A percentile compares a stretch with the other conserved stretches of the same genome.
phyloP scores from a whole-genome alignment of 2,888 invertebrate species.

The Megastigmus dorsalis region DNA sequence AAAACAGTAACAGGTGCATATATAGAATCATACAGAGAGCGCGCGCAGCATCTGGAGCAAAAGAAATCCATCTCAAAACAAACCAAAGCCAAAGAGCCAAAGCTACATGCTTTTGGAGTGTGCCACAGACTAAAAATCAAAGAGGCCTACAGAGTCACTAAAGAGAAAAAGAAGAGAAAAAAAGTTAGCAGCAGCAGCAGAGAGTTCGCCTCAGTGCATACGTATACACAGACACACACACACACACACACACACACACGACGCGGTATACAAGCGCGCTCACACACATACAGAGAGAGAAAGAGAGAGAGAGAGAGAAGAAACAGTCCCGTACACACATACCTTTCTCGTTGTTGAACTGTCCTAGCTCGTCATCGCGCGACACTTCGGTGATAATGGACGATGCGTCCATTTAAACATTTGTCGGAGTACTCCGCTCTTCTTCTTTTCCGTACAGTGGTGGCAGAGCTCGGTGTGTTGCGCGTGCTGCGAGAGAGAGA shows the following conservation, averaged over 20 bases:
- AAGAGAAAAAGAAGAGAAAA: too few species aligned
- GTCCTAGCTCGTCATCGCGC: constrained; percentile 92
- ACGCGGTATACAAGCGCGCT: too few species aligned
- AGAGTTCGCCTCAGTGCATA: too few species aligned
- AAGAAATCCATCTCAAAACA: constrained; percentile 15
- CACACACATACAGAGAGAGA: too few species aligned
- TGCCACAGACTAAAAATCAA: constrained; percentile 19
- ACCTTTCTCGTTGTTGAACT: constrained; percentile 97
- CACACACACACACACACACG: too few species aligned
- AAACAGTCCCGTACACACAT: constrained; percentile 55
- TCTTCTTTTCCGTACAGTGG: constrained; percentile 1
- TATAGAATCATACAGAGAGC: constrained; percentile 22
- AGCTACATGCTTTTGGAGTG: constrained; percentile 9
- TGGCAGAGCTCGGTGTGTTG: not conserved
- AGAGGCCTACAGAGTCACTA: too few species aligned
- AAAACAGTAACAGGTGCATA: constrained; percentile 69
- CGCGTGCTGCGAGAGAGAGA: not conserved
- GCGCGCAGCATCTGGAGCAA: constrained; percentile 36
- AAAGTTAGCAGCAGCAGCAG: too few species aligned
- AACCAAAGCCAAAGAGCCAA: constrained; percentile 2
- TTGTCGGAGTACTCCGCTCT: constrained; percentile 64
- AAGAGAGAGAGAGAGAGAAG: too few species aligned
- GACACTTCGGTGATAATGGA: constrained; percentile 99
- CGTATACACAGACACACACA: too few species aligned
- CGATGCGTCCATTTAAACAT: constrained; percentile 97